These are phyloP conservation scores for Butorides virescens DNA, from an alignment of 2,113 vertebrate species.

Conservation along the genomic window DNA sequence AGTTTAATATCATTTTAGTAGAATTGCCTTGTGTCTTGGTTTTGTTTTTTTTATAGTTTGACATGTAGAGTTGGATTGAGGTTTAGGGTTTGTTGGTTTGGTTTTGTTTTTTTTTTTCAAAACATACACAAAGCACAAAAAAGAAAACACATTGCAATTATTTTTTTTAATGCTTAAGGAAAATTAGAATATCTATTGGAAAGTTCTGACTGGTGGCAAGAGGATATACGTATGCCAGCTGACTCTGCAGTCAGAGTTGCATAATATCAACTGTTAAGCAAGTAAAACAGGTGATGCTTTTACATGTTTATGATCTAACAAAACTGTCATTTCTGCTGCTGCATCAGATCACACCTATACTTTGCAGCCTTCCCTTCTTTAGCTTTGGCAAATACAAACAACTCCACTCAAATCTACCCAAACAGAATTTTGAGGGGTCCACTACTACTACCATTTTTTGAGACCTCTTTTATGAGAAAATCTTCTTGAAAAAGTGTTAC, in stretches of 20 bases:
- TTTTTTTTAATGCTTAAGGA: background rate
- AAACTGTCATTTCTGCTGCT: background rate
- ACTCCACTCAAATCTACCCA: background rate
- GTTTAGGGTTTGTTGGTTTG: too few species aligned
- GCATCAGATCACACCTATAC: background rate
- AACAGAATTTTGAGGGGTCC: background rate
- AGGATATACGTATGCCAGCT: rapidly evolving
- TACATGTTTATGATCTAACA: background rate
- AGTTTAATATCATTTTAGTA: background rate
- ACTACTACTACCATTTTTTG: background rate
- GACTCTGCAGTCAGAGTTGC: background rate
- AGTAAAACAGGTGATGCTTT: conserved; percentile 9
- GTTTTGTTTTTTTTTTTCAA: background rate
- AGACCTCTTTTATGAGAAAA: background rate
- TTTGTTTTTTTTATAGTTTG: background rate
- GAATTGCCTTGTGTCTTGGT: background rate
- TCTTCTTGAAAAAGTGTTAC: background rate
- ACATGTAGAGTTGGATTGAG: background rate
- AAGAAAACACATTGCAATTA: background rate
- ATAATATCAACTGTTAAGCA: background rate
- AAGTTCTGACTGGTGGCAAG: background rate
- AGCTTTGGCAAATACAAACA: background rate
- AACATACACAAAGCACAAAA: background rate
- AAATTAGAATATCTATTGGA: background rate
- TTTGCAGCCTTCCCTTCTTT: background rate